Evolutionary conservation across 2,797 vertebrate genomes (phyloP), one percentile per base, ranked within the genome.

Genomic region (Lithobates sylvaticus): DNA sequence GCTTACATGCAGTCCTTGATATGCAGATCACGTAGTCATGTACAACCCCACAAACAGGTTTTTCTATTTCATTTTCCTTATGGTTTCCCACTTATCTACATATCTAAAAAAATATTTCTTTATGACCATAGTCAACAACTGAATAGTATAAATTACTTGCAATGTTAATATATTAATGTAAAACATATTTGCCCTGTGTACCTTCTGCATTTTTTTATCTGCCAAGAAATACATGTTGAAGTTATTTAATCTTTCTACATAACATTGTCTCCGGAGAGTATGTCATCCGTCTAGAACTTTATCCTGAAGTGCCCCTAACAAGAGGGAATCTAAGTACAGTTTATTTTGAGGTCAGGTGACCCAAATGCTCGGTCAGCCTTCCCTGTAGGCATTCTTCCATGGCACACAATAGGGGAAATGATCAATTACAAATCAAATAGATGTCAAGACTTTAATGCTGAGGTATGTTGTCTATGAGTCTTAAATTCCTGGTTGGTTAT

Each of bases 141-240:
- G 65, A 78, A 36, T 15, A 3, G 34, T 70, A 8, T 81, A 54
- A 50, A 6, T 23, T 54, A 70, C 47, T 39, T 39, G 6, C 1
- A 39, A 39, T 39, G 39, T 32, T 3, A 58, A 61, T 61, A 26
- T 39, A 81, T 72, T 72, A 81, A 69, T 58, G 70, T 13, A 42
- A 72, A 27, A 39, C 68, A 72, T 72, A 18, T 18, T 67, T 39
- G 12, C 70, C 68, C 68, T 81, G 47, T 10, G 70, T 58, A 61
- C 44, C 78, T 58, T 81, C 39, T 36, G 76, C 36, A 71, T 39
- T 71, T n/a, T n/a, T 39, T 32, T 32, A 9, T 12, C 21, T 58
- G 78, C 68, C 78, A 81, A 72, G 68, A 81, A 71, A 61, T 58
- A 81, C 78, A 72, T 72, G 50, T 72, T 81, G 78, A 81, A 81